Conservation (phyloP, 92 coral and sea anemone genomes). For the Zoanthus gigantus region DNA sequence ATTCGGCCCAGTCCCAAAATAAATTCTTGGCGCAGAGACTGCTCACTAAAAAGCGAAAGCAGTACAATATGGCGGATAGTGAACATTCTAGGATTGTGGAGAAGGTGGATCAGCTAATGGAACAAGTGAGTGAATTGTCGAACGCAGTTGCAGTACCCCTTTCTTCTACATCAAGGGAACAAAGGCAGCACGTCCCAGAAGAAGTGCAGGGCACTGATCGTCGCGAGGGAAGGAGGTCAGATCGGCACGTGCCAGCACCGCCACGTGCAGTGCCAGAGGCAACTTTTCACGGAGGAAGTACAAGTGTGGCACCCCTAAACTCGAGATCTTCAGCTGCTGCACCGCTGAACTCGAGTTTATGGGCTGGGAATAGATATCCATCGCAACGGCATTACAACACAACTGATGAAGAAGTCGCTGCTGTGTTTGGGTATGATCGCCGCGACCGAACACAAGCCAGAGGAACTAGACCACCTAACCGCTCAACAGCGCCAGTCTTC, state of each 20-base stretch:
- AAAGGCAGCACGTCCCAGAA: no score
- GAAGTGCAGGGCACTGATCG: no score
- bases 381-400: not conserved
- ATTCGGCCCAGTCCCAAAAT: slow-evolving; percentile 3
- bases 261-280: not conserved
- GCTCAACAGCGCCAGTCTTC: slow-evolving; percentile 9
- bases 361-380: not conserved
- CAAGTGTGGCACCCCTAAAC: not conserved
- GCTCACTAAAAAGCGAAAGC: slow-evolving; percentile 10
- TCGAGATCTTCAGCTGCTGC: not conserved
- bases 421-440: slow-evolving; percentile 17
- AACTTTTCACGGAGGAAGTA: not conserved
- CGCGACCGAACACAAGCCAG: not conserved
- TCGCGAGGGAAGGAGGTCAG: no score
- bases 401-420: no score
- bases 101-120: not conserved
- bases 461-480: not conserved
- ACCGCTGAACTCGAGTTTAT: slow-evolving; percentile 2
- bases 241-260: no score
- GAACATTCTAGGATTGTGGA: not conserved
- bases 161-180: not conserved
- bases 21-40: slow-evolving; percentile 13
- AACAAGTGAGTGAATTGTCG: not conserved
- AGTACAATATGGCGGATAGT: slow-evolving; percentile 7
- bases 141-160: not conserved